Conservation (phyloP, 2,888 invertebrate genomes). For the Epistrophella euchroma region DNA sequence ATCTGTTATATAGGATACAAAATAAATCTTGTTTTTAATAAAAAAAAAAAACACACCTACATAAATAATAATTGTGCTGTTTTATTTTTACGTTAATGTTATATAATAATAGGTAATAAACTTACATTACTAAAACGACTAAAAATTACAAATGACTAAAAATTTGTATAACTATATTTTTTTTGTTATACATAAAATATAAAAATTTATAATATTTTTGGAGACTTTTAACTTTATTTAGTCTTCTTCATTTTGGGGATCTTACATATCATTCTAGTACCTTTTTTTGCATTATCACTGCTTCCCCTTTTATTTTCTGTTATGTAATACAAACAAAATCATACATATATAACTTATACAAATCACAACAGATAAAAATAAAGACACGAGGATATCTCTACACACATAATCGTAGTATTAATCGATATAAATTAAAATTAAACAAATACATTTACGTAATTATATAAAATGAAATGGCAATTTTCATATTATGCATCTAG, state of each 20-base stretch:
- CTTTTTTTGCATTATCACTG: slow-evolving; percentile 52
- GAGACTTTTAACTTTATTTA: slow-evolving; percentile 11
- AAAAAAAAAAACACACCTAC: slow-evolving; percentile 53
- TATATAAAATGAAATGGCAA: slow-evolving; percentile 58
- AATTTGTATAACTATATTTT: slow-evolving; percentile 53
- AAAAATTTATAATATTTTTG: slow-evolving; percentile 18
- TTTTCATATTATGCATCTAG: slow-evolving; percentile 47
- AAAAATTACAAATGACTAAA: slow-evolving; percentile 73
- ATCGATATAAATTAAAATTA: slow-evolving; percentile 36
- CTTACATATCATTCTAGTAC: slow-evolving; percentile 56
- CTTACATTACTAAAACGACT: slow-evolving; percentile 71
- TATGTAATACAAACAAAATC: slow-evolving; percentile 10
- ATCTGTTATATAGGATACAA: slow-evolving; percentile 33
- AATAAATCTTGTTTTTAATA: slow-evolving; percentile 10
- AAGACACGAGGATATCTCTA: slow-evolving; percentile 47
- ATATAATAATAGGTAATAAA: slow-evolving; percentile 40
- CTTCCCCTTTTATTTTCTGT: slow-evolving; percentile 23
- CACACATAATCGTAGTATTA: slow-evolving; percentile 13
- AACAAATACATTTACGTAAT: slow-evolving; percentile 37
- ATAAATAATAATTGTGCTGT: slow-evolving; percentile 72
- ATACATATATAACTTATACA: slow-evolving; percentile 44
- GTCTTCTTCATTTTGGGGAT: slow-evolving; percentile 31
- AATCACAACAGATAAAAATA: slow-evolving; percentile 65
- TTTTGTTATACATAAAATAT: slow-evolving; percentile 44
- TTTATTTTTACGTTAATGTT: slow-evolving; percentile 31